phyloP scores from a whole-genome alignment of 2,113 vertebrate species.

The Cololabis saira region DNA sequence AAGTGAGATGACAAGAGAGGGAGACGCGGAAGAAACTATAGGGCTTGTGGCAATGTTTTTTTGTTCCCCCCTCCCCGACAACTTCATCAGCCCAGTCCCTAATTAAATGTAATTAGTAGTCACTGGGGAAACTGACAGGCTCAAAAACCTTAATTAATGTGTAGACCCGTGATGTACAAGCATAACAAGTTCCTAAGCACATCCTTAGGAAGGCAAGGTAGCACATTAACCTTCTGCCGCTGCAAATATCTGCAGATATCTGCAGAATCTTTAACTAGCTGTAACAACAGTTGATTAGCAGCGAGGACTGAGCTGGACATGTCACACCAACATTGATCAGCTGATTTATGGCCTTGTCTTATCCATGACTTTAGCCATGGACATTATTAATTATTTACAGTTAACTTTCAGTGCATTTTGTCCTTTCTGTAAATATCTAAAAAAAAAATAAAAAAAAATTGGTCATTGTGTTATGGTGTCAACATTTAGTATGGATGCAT shows the following conservation, averaged over 20 bases:
- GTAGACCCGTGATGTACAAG: slow-evolving; percentile 57
- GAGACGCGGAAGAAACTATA: slow-evolving; percentile 12
- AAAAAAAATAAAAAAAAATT: too few species aligned
- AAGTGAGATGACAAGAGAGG: slow-evolving; percentile 22
- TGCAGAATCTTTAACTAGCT: slow-evolving; percentile 52
- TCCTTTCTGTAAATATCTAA: not conserved
- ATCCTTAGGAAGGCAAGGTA: slow-evolving; percentile 52
- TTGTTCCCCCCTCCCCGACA: slow-evolving; percentile 38
- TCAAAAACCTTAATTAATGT: slow-evolving; percentile 76
- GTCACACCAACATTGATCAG: slow-evolving; percentile 22
- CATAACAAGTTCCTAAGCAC: slow-evolving; percentile 68
- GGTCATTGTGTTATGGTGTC: not conserved
- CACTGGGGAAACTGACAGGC: slow-evolving; percentile 59
- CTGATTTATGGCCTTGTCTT: slow-evolving; percentile 23
- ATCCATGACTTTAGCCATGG: slow-evolving; percentile 9
- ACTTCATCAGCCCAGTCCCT: slow-evolving; percentile 67
- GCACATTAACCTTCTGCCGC: slow-evolving; percentile 62
- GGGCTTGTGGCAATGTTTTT: slow-evolving; percentile 29
- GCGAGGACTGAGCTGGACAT: not conserved
- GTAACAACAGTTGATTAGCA: slow-evolving; percentile 34
- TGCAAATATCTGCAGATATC: slow-evolving; percentile 40
- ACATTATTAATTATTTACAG: not conserved
- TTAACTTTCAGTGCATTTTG: not conserved
- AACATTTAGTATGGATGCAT: not conserved
- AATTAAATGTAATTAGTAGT: slow-evolving; percentile 77